phyloP scores from a whole-genome alignment of 2,113 vertebrate genomes.

The Mungos mungo region DNA sequence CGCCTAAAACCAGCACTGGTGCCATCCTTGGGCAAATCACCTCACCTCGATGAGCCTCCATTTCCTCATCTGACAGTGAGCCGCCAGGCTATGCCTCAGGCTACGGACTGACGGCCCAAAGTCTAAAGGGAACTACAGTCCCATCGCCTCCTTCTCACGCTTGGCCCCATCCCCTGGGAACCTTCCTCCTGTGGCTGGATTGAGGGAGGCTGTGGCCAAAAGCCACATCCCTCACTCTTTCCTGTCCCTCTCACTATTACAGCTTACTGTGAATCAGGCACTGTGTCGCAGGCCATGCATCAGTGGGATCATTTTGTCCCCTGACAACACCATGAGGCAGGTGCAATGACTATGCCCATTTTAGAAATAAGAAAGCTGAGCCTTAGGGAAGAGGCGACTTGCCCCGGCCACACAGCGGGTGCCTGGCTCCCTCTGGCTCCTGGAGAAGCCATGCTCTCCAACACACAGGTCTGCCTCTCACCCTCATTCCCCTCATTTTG shows the following conservation, averaged over 20 bases:
- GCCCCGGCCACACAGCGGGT: neutral
- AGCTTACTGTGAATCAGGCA: neutral
- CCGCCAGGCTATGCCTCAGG: neutral
- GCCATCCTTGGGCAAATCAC: neutral
- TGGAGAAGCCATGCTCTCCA: accelerated
- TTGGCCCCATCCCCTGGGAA: neutral
- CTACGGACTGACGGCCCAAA: neutral
- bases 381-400: neutral
- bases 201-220: neutral
- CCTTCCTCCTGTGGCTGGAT: neutral
- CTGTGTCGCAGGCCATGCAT: neutral
- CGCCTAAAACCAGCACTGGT: neutral
- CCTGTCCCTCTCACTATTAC: neutral
- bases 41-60: neutral
- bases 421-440: neutral
- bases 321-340: neutral
- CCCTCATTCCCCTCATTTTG: neutral
- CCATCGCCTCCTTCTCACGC: neutral
- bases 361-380: neutral
- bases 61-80: neutral
- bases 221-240: neutral
- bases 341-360: neutral
- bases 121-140: neutral
- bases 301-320: neutral
- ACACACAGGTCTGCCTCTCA: neutral